Evolutionary conservation across 2,888 invertebrate genomes (phyloP), one percentile per base, ranked within the genome.

Genomic region (Cheilosia variabilis): DNA sequence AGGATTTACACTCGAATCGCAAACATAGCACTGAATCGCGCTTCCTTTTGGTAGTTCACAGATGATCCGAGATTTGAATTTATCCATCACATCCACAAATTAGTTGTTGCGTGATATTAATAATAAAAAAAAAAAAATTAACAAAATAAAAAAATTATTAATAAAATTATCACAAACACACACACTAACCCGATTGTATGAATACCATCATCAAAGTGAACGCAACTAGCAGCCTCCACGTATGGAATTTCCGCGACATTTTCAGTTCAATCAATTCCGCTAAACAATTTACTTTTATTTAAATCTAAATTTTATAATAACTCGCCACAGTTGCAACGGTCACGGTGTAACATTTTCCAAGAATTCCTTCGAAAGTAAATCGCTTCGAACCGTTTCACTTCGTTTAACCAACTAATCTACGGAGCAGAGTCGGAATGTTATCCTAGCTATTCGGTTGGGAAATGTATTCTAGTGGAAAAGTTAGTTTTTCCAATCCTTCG

Each of bases 1-100:
- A 6, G 93, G 92, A 90, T 94, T 93, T 73, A 92, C 91, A 78
- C 92, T 92, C 15, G 94, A 93, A 83, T 93, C 93, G 89, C 94
- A 94, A 68, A 93, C 93, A 91, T 93, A 94, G 88, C 94, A 94
- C 88, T 93, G 92, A 66, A 94, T 93, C 73, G 92, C 91, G 50
- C 89, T 89, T 87, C 92, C 93, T 93, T 88, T 19, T n/a, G 1
- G n/a, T 15, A 7, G 41, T 62, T 17, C 37, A 13, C 13, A 24
- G n/a, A 22, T 50, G 58, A 62, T 73, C 73, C 79, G 65, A 27
- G 10, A 19, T 10, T n/a, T 15, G n/a, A 31, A 65, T 22, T 50
- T 52, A 75, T 79, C 75, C 60, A 66, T 43, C 50, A 31, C 34
- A 37, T 37, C 37, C 37, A 37, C 37, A 37, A 55, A 10, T 4